Conservation (phyloP, 2,888 invertebrate genomes). For the Lobophora halterata region DNA sequence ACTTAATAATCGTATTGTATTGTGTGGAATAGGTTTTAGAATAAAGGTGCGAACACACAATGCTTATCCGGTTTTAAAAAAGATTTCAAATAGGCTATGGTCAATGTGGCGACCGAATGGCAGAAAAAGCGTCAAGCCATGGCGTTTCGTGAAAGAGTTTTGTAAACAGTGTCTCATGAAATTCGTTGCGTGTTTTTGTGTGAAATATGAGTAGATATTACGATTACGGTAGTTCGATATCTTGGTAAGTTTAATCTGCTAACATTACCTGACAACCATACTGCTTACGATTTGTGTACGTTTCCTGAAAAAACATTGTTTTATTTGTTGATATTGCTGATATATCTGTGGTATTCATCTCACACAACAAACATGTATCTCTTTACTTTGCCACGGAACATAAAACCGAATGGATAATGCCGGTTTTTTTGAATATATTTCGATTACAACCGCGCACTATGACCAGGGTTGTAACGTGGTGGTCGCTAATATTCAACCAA, state of each 20-base stretch:
- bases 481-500: slow-evolving; percentile 2
- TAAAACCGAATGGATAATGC: not conserved
- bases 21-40: no score
- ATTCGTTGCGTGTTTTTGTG: slow-evolving; percentile 51
- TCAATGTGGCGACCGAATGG: slow-evolving; percentile 64
- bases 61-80: slow-evolving; percentile 31
- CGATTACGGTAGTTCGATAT: slow-evolving; percentile 78
- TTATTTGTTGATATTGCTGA: slow-evolving; percentile 28
- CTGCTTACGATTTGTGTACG: slow-evolving; percentile 67
- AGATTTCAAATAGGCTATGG: slow-evolving; percentile 56
- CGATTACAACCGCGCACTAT: slow-evolving; percentile 8
- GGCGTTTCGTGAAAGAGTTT: slow-evolving; percentile 65
- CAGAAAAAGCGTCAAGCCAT: slow-evolving; percentile 65
- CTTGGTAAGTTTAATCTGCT: slow-evolving; percentile 70
- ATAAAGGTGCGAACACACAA: slow-evolving; percentile 38
- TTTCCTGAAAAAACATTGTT: slow-evolving; percentile 41
- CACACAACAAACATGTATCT: not conserved
- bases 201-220: slow-evolving; percentile 79
- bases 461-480: slow-evolving; percentile 24
- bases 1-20: no score
- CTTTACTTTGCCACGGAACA: not conserved
- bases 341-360: not conserved
- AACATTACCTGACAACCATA: slow-evolving; percentile 62
- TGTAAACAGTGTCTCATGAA: slow-evolving; percentile 50
- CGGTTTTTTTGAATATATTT: slow-evolving; percentile 24